Conservation (phyloP, 2,113 vertebrate species). For the Pseudolaguvia tuberculata region DNA sequence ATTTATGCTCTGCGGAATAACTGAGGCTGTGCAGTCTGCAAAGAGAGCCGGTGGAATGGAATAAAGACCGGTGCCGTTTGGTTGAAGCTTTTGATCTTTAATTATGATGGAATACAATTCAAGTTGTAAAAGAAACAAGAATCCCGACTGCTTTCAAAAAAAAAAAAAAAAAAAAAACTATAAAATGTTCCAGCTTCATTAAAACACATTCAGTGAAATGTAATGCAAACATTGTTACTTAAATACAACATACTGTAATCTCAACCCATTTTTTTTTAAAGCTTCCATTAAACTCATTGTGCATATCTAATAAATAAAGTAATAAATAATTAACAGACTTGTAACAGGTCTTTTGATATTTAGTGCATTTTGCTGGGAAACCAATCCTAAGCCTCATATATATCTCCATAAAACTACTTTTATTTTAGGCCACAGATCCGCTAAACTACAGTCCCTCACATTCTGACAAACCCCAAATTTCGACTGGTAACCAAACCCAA, state of each 20-base stretch:
- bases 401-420: too few relatives aligned
- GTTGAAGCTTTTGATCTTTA: slow-evolving; percentile 37
- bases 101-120: slow-evolving; percentile 32
- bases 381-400: too few relatives aligned
- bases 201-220: not conserved
- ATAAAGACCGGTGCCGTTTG: slow-evolving; percentile 24
- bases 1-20: slow-evolving; percentile 39
- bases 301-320: not conserved
- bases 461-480: too few relatives aligned
- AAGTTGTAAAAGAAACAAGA: slow-evolving; percentile 19
- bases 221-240: not conserved
- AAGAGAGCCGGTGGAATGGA: slow-evolving; percentile 33
- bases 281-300: not conserved
- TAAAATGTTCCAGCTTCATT: not conserved
- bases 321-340: slow-evolving; percentile 19
- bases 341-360: slow-evolving; percentile 9
- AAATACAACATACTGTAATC: not conserved
- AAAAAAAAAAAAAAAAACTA: too few relatives aligned
- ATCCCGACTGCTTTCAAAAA: not conserved
- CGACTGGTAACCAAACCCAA: too few relatives aligned
- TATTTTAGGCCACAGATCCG: too few relatives aligned
- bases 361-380: slow-evolving; percentile 4
- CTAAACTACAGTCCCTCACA: too few relatives aligned
- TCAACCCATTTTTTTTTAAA: not conserved
- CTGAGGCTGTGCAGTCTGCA: slow-evolving; percentile 23